Evolutionary conservation across 2,888 invertebrate genomes (phyloP), one percentile per base, ranked within the genome.

Genomic region (Drosophila lacicola): DNA sequence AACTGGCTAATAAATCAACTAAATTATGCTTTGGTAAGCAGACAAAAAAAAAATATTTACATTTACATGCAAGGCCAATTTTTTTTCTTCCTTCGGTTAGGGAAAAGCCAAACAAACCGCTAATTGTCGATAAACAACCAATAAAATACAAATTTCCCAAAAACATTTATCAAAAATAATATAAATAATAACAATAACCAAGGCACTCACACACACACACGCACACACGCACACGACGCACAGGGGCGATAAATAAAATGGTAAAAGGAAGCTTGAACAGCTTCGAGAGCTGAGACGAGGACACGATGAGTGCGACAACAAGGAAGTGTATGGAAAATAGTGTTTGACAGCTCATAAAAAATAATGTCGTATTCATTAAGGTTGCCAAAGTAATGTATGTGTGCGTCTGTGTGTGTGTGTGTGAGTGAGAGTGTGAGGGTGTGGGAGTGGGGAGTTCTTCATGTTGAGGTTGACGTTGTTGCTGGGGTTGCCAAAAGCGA

Each of bases 281-380:
- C 66, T 36, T 29, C 41, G 57, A 44, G 47, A 44, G 47, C 46
- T 2, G 46, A 47, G 62, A 46, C 56, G 60, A 63, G 53, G 44
- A 17, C 53, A 55, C 44, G 39, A 51, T 53, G 53, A 36, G 61
- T 36, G 39, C 66, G 51, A 70, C 71, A 62, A 63, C 66, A 84
- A 77, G 72, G 65, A 81, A 84, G 75, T 84, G 88, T 89, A 86
- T 85, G 85, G 88, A 89, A 85, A 84, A 89, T 84, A 85, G 86
- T 89, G 88, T 90, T 89, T 90, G 90, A 83, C 88, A 90, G 90
- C 88, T 90, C 90, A 82, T 90, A 90, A 90, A 90, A 80, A 88
- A 84, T 87, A 85, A 87, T 87, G 83, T 85, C 88, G 79, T 78
- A 80, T 88, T 83, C 87, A 87, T 88, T 87, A 88, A 84, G 82